These are phyloP conservation scores for Drosophila ohnishii DNA, from an alignment of 1,140 invertebrate genomes.

Conservation along the genomic window DNA sequence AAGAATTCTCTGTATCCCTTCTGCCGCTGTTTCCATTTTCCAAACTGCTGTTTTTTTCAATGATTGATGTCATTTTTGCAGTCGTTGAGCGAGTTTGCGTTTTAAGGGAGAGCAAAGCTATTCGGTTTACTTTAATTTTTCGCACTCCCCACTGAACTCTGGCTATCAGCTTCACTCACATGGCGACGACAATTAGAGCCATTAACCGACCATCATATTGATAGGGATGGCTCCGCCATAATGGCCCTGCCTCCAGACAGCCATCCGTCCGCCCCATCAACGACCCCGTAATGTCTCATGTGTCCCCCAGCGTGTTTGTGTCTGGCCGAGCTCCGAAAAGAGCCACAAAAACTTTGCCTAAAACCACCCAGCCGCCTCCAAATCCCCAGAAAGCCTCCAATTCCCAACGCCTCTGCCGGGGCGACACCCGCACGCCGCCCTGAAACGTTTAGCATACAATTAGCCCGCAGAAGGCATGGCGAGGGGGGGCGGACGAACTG, in stretches of 20 bases:
- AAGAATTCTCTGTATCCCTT: conserved; percentile 14
- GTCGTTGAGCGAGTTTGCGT: neutral
- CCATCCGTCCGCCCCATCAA: neutral
- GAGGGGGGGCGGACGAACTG: conserved; percentile 12
- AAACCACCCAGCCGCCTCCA: conserved; percentile 39
- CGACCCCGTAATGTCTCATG: conserved; percentile 46
- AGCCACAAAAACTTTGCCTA: conserved; percentile 66
- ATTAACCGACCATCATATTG: conserved; percentile 72
- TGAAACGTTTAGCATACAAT: conserved; percentile 79
- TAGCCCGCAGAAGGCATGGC: conserved; percentile 64
- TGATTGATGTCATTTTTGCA: conserved; percentile 16
- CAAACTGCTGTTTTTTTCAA: conserved; percentile 6
- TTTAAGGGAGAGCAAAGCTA: neutral
- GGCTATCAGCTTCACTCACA: conserved; percentile 13
- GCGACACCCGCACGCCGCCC: conserved; percentile 20
- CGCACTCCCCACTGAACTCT: no score
- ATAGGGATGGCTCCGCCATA: conserved; percentile 42
- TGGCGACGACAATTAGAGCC: conserved; percentile 62
- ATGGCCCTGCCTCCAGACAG: conserved; percentile 1
- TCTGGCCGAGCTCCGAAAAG: conserved; percentile 52
- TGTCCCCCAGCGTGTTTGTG: conserved; percentile 32
- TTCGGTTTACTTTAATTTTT: neutral
- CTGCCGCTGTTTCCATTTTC: conserved; percentile 3
- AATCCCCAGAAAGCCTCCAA: conserved; percentile 42
- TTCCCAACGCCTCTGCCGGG: conserved; percentile 24